A percentile compares a stretch with the other conserved stretches of the same genome.
Evolutionary conservation across 2,113 vertebrate species (phyloP).

Genomic region (Lagopus muta): DNA sequence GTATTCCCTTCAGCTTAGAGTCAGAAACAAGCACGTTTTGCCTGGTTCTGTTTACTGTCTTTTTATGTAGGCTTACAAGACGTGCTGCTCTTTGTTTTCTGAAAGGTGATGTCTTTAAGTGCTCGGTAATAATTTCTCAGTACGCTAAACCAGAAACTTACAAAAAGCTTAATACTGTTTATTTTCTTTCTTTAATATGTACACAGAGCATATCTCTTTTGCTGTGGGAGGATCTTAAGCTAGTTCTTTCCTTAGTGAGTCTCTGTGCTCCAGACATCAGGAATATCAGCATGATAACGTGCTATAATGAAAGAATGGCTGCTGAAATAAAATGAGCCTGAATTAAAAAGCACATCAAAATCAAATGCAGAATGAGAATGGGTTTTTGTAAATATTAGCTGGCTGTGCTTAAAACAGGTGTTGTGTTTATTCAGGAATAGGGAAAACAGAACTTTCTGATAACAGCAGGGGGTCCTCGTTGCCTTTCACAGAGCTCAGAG

Average conservation of each 20-base stretch:
- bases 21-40: not conserved
- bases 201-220: constrained; percentile 40
- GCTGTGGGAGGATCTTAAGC: constrained; percentile 33
- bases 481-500: constrained; percentile 56
- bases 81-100: constrained; percentile 23
- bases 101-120: constrained; percentile 50
- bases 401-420: constrained; percentile 68
- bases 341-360: constrained; percentile 62
- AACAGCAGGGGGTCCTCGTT: constrained; percentile 69
- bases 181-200: constrained; percentile 66
- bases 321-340: constrained; percentile 63
- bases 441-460: constrained; percentile 74
- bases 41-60: constrained; percentile 46
- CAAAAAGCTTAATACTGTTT: constrained; percentile 46
- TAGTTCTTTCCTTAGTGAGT: not conserved
- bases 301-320: constrained; percentile 66
- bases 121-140: constrained; percentile 42
- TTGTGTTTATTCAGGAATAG: constrained; percentile 71
- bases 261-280: constrained; percentile 36
- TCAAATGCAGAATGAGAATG: constrained; percentile 59
- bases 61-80: constrained; percentile 17
- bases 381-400: constrained; percentile 66
- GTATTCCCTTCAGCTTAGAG: constrained; percentile 4
- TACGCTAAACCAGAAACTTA: constrained; percentile 40
- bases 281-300: constrained; percentile 39